Percentiles rank a stretch among this genome's conserved stretches.
Evolutionary conservation across 92 coral and sea anemone species (phyloP).

Genomic region (Hydrozoanthus gracilis): DNA sequence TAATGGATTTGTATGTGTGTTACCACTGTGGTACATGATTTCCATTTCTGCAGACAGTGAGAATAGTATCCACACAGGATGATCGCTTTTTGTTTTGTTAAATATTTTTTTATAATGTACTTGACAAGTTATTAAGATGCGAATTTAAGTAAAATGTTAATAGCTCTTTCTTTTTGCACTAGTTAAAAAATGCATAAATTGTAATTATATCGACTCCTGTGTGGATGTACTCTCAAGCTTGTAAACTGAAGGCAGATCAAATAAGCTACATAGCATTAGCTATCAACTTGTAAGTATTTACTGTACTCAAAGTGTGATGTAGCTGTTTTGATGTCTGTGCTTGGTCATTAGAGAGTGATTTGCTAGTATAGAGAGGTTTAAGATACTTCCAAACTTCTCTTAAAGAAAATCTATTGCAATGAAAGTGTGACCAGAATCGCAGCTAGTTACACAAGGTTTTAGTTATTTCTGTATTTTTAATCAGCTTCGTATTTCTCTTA

Average conservation of each 20-base stretch:
- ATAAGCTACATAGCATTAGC: no score
- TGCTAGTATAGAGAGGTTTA: no score
- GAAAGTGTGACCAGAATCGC: no score
- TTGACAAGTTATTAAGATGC: not conserved
- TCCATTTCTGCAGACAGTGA: not conserved
- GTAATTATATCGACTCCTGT: not conserved
- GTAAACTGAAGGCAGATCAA: not conserved
- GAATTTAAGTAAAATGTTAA: not conserved
- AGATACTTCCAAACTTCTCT: no score
- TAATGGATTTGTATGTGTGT: slow-evolving; percentile 4
- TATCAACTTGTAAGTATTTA: no score
- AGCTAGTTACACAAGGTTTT: no score
- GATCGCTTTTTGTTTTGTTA: not conserved
- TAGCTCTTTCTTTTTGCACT: not conserved
- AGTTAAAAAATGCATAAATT: not conserved
- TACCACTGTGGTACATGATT: not conserved
- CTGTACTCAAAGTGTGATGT: no score
- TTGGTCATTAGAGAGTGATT: no score
- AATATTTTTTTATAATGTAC: not conserved
- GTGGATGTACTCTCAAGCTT: not conserved
- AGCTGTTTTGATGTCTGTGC: no score
- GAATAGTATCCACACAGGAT: slow-evolving; percentile 8
- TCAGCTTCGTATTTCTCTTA: no score
- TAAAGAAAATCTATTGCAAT: no score
- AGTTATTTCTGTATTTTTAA: no score